Conservation (phyloP, 1,140 invertebrate genomes). For the Melanaphis sacchari region DNA sequence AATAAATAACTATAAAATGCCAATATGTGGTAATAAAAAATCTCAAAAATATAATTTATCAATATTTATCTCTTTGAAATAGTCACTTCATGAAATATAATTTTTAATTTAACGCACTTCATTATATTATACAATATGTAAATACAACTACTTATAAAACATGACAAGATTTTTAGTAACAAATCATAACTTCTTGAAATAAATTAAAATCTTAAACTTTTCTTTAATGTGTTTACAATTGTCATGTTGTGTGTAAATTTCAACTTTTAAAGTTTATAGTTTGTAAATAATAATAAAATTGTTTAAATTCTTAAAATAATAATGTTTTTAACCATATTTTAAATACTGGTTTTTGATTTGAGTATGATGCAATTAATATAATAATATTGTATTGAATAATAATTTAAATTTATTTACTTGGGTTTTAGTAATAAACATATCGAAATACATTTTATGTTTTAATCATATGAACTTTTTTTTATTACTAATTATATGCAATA, state of each 20-base stretch:
- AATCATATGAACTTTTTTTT: background rate
- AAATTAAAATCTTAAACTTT: background rate
- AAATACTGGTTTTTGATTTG: background rate
- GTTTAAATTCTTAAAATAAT: background rate
- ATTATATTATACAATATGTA: background rate
- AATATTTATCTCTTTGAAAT: background rate
- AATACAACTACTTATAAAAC: background rate
- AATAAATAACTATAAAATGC: background rate
- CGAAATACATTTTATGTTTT: background rate
- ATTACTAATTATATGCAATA: background rate
- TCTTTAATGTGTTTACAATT: background rate
- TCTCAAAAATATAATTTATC: background rate
- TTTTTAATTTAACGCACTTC: background rate
- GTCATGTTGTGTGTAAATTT: background rate
- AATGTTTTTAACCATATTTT: background rate
- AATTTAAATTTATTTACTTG: background rate
- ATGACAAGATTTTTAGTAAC: background rate
- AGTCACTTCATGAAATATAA: background rate
- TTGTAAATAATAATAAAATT: background rate
- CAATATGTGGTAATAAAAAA: background rate
- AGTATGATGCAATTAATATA: background rate
- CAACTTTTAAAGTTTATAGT: background rate
- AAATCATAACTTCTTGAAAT: background rate
- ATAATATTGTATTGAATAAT: too few relatives aligned
- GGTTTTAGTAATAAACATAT: background rate